Evolutionary conservation across 2,797 vertebrate species (phyloP).

Genomic region (Cetoscarus ocellatus): DNA sequence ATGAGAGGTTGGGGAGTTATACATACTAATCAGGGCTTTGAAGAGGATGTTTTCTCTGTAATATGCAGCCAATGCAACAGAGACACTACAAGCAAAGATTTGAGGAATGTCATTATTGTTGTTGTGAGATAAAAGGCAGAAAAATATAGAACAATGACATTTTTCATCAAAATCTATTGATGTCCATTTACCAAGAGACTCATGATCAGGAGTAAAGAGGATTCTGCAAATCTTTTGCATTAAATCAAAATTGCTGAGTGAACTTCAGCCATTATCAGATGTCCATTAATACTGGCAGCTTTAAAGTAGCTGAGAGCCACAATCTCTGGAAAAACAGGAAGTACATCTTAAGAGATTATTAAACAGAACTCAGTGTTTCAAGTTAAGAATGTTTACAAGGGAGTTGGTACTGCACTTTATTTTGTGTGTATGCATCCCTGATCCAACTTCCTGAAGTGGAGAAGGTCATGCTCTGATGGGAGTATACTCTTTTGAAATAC

Average conservation of each 20-base stretch:
- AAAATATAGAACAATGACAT: neutral
- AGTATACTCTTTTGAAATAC: too few relatives aligned
- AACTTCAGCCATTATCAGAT: neutral
- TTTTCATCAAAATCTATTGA: neutral
- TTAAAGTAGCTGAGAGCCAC: too few relatives aligned
- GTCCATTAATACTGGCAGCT: too few relatives aligned
- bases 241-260: neutral
- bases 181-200: neutral
- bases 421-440: too few relatives aligned
- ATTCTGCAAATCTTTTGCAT: neutral
- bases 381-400: too few relatives aligned
- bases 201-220: neutral
- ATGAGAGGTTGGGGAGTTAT: slow-evolving; percentile 32
- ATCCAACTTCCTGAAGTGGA: too few relatives aligned
- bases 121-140: neutral
- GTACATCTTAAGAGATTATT: too few relatives aligned
- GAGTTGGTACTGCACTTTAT: too few relatives aligned
- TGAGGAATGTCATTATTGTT: slow-evolving; percentile 27
- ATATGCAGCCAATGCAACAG: slow-evolving; percentile 25
- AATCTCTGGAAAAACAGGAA: too few relatives aligned
- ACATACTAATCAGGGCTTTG: slow-evolving; percentile 62
- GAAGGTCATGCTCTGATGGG: too few relatives aligned
- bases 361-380: too few relatives aligned
- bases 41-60: slow-evolving; percentile 54
- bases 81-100: slow-evolving; percentile 27